Base-by-base conservation (phyloP, 2,888 invertebrate genomes). In the Andricus quercusramuli region DNA sequence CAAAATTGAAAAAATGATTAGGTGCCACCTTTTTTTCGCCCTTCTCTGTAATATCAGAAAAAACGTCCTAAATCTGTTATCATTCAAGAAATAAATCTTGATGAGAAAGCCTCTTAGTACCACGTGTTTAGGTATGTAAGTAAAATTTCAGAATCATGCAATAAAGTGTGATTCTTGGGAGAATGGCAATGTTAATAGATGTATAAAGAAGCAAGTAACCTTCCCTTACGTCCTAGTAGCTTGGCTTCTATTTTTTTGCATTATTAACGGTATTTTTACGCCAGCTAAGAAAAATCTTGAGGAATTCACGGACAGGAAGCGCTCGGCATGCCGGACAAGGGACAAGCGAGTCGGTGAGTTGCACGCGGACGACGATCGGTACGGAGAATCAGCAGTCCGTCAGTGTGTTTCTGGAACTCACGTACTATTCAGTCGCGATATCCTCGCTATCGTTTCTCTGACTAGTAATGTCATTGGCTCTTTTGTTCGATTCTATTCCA, bases 331-430 rank as follows among this genome's bases (percentile, higher is more conserved):
- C 84, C 84, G 85, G 82, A 85, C 85, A 77, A 85, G 85, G 82
- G 82, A 84, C 82, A 82, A 79, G 83, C 70, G 79, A 84, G 80
- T 67, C 79, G 29, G 47, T 64, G 62, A 62, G 13, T 78, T 80
- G 83, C 81, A 79, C 80, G 66, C 65, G 62, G 66, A 70, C 74
- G 76, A 17, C 82, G 86, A 83, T 87, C 88, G 80, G 79, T 88
- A 88, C 86, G 87, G 79, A 83, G 88, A 88, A 88, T 86, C 85
- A 85, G 82, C 81, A 79, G 87, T 87, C 81, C 80, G 89, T 89
- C 90, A 90, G 89, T 90, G 89, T 90, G 90, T 90, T 89, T 89
- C 90, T 89, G 87, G 90, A 88, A 89, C 90, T 89, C 89, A 88
- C 89, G 89, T 89, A 87, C 87, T 84, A 88, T 87, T 87, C 78